These are phyloP conservation scores for Cheilosia grossa DNA, from an alignment of 2,888 invertebrate genomes.

Conservation along the genomic window DNA sequence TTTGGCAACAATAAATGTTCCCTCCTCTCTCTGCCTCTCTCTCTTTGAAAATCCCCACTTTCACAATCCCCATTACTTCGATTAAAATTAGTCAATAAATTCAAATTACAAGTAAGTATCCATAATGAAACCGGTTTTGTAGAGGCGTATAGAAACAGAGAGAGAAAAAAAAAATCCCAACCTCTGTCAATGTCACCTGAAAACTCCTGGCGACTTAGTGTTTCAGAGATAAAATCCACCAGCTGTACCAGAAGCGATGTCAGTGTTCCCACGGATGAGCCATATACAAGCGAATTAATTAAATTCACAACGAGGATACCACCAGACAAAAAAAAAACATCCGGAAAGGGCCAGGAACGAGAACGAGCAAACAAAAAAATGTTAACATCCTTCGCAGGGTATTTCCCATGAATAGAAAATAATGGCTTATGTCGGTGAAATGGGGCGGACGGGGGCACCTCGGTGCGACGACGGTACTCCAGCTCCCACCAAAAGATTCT, in stretches of 20 bases:
- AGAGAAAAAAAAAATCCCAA: conserved; percentile 4
- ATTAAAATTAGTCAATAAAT: conserved; percentile 71
- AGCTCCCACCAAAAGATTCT: conserved; percentile 29
- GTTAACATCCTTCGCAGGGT: conserved; percentile 17
- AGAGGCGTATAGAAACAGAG: too few relatives aligned
- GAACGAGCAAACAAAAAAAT: conserved; percentile 5
- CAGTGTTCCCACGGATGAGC: conserved; percentile 26
- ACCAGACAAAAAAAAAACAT: conserved; percentile 9
- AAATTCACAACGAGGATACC: conserved; percentile 43
- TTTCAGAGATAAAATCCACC: conserved; percentile 49
- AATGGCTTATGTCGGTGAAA: conserved; percentile 47
- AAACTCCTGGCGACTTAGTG: conserved; percentile 57
- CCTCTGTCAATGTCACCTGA: conserved; percentile 61
- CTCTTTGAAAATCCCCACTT: conserved; percentile 1
- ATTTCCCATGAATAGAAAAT: conserved; percentile 65
- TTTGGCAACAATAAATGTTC: conserved; percentile 42
- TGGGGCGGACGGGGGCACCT: background rate
- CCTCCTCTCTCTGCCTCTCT: background rate
- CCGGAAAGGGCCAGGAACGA: conserved; percentile 3
- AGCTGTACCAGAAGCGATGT: background rate
- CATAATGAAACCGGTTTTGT: conserved; percentile 30
- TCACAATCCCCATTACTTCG: conserved; percentile 27
- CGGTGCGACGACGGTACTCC: background rate
- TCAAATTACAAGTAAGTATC: conserved; percentile 51
- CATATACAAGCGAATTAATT: conserved; percentile 64